These are phyloP conservation scores for Heteronetta atricapilla DNA, from an alignment of 2,113 vertebrate species.

Conservation along the genomic window DNA sequence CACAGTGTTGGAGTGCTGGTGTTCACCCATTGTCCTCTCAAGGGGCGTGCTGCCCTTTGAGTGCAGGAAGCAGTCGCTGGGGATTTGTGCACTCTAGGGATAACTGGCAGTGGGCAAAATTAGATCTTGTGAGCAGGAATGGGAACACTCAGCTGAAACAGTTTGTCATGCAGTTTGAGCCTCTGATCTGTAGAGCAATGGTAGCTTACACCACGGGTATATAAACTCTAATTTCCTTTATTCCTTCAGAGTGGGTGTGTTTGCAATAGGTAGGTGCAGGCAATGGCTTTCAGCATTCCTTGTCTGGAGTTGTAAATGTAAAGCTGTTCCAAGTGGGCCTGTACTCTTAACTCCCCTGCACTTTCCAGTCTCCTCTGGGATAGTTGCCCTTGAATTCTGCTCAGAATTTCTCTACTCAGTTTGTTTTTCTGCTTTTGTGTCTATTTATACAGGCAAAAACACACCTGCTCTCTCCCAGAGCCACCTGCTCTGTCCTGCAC, in stretches of 20 bases:
- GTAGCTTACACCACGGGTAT: not conserved
- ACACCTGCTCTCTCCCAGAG: constrained; percentile 33
- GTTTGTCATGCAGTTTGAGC: not conserved
- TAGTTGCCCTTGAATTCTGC: constrained; percentile 32
- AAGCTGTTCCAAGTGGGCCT: not conserved
- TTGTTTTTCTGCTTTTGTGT: not conserved
- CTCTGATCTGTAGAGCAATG: not conserved
- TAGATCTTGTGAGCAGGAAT: not conserved
- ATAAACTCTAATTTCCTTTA: not conserved
- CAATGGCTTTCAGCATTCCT: not conserved
- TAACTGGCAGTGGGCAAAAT: not conserved
- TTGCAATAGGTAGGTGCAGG: not conserved
- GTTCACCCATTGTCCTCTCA: not conserved
- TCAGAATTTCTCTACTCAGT: not conserved
- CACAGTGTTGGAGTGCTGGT: fast-evolving
- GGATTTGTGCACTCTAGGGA: not conserved
- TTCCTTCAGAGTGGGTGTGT: not conserved
- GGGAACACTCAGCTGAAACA: not conserved
- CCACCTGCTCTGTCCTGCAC: constrained; percentile 23
- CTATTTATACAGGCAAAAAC: not conserved
- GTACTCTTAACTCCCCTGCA: not conserved
- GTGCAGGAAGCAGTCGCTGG: not conserved
- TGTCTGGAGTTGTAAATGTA: fast-evolving
- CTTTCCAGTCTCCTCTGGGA: not conserved
- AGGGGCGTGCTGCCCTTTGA: fast-evolving